Conservation (phyloP, 2,797 vertebrate genomes). For the Argya squamiceps region DNA sequence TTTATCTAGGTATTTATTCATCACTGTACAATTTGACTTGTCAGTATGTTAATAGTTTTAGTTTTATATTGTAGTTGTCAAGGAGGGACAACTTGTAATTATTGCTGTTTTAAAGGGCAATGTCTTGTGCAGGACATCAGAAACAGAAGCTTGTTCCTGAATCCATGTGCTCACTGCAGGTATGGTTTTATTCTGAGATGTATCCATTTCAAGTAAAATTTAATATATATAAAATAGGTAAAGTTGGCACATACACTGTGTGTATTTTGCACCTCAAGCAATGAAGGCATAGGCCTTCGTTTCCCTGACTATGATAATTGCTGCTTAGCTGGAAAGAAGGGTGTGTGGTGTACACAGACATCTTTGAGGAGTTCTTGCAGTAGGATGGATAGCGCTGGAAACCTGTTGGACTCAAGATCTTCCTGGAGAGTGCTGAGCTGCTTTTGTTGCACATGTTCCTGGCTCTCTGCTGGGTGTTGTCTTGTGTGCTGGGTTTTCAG, state of each 20-base stretch:
- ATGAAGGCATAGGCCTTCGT: not conserved
- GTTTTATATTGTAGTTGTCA: not conserved
- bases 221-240: not conserved
- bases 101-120: not conserved
- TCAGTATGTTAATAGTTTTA: not conserved
- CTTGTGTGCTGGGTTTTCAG: too few relatives aligned
- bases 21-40: not conserved
- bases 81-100: not conserved
- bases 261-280: not conserved
- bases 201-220: not conserved
- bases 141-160: not conserved
- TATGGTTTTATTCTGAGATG: not conserved
- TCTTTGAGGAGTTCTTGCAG: not conserved
- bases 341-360: rapidly evolving
- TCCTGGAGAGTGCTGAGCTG: too few relatives aligned
- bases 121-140: not conserved
- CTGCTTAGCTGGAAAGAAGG: not conserved
- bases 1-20: not conserved
- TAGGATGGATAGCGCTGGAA: not conserved
- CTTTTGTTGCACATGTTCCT: too few relatives aligned
- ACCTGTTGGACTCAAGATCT: too few relatives aligned
- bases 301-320: not conserved
- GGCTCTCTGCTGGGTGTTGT: too few relatives aligned
- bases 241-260: not conserved
- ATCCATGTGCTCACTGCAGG: not conserved